A percentile compares a stretch with the other conserved stretches of the same genome.
Evolutionary conservation across 1,140 invertebrate genomes (phyloP).

Genomic region (Brachionus paranguensis): DNA sequence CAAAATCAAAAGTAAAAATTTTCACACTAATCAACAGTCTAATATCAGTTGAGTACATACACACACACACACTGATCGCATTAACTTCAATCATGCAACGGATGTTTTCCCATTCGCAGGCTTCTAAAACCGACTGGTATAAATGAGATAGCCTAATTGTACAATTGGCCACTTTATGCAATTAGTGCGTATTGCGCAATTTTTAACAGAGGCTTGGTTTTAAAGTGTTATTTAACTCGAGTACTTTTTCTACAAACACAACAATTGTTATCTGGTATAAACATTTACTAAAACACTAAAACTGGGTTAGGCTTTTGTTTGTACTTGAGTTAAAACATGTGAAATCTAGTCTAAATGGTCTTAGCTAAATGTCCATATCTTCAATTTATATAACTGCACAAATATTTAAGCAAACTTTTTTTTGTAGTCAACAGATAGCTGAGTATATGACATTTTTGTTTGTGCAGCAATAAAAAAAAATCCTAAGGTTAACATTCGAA

Average conservation of each 20-base stretch:
- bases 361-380: neutral
- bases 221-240: conserved; percentile 5
- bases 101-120: neutral
- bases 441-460: conserved; percentile 25
- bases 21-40: neutral
- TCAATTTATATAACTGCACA: conserved; percentile 11
- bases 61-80: neutral
- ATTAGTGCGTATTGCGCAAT: neutral
- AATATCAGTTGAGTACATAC: neutral
- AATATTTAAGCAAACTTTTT: neutral
- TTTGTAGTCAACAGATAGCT: neutral
- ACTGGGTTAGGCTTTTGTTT: conserved; percentile 28
- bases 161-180: neutral
- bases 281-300: neutral
- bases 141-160: neutral
- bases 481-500: conserved; percentile 8
- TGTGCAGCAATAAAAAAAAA: conserved; percentile 12
- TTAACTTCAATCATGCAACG: neutral
- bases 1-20: neutral
- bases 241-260: neutral
- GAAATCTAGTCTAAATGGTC: conserved; percentile 1
- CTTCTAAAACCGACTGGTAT: neutral
- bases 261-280: neutral
- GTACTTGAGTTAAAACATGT: conserved; percentile 26
- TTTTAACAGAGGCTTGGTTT: neutral